A percentile compares a stretch with the other conserved stretches of the same genome.
phyloP scores from a whole-genome alignment of 2,888 invertebrate species.

The Erebia epiphron region DNA sequence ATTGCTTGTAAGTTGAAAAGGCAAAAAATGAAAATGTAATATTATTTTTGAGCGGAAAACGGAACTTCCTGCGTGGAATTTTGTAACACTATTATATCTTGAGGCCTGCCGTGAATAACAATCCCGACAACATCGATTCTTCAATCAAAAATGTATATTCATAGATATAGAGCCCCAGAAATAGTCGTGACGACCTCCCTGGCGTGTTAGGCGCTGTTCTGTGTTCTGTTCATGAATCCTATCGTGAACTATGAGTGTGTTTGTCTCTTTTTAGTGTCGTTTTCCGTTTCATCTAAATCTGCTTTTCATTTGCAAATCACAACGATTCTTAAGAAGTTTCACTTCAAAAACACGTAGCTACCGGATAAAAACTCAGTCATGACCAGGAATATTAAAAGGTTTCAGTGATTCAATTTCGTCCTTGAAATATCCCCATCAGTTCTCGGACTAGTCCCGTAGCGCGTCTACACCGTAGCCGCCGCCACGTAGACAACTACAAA shows the following conservation, averaged over 20 bases:
- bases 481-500: slow-evolving; percentile 60
- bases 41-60: slow-evolving; percentile 11
- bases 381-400: too few species aligned
- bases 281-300: too few species aligned
- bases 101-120: slow-evolving; percentile 53
- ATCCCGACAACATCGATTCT: slow-evolving; percentile 59
- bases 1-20: slow-evolving; percentile 1
- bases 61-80: slow-evolving; percentile 12
- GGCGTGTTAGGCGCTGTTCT: too few species aligned
- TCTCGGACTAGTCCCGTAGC: slow-evolving; percentile 37
- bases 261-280: too few species aligned
- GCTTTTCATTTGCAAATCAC: too few species aligned
- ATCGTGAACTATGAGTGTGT: too few species aligned
- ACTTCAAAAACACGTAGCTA: too few species aligned
- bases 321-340: too few species aligned
- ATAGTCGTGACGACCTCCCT: neutral
- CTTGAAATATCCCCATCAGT: neutral
- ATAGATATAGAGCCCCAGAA: slow-evolving; percentile 25
- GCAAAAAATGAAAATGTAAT: slow-evolving; percentile 17
- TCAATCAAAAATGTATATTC: slow-evolving; percentile 30
- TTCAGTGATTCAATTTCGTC: too few species aligned
- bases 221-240: too few species aligned
- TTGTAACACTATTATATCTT: slow-evolving; percentile 37
- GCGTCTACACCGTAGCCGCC: slow-evolving; percentile 54
- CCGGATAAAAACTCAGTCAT: too few species aligned